Evolutionary conservation across 2,888 invertebrate species (phyloP), one percentile per base, ranked within the genome.

Genomic region (Pristionchus mayeri): DNA sequence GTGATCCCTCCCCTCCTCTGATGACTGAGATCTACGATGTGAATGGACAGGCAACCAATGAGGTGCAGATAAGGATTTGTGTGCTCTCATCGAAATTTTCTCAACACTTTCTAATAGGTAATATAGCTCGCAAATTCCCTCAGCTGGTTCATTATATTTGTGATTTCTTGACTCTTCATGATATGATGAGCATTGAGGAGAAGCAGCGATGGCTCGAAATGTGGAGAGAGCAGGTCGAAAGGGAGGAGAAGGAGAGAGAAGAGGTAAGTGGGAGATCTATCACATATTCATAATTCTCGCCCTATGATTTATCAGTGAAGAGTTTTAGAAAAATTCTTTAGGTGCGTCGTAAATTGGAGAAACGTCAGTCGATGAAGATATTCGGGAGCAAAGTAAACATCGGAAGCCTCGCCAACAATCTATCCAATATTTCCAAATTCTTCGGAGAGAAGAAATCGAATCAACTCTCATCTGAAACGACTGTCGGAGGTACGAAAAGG

Each of bases 141-240:
- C n/a, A n/a, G n/a, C n/a, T n/a, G n/a, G n/a, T n/a, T n/a, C n/a
- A n/a, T n/a, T n/a, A n/a, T n/a, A n/a, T n/a, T n/a, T n/a, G n/a
- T n/a, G n/a, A n/a, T n/a, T n/a, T n/a, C n/a, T n/a, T n/a, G n/a
- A n/a, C n/a, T n/a, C n/a, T n/a, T n/a, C n/a, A n/a, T n/a, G n/a
- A n/a, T n/a, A n/a, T 24, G 27, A 27, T 11, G 4, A n/a, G 3
- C 54, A 54, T 71, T 34, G 21, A 83, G 84, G 84, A 84, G 54
- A 84, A 84, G 54, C 71, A 84, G 54, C 50, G 84, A n/a, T 84
- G 84, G 84, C 75, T 84, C 21, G 84, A 84, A 40, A 52, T 54
- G 50, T 84, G 84, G 84, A 50, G 75, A 75, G 50, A 24, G 52
- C 75, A 71, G 27, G 75, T 84, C 3, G 84, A 84, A n/a, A 71